Conservation (phyloP, 2,888 invertebrate genomes). For the Pecten maximus region DNA sequence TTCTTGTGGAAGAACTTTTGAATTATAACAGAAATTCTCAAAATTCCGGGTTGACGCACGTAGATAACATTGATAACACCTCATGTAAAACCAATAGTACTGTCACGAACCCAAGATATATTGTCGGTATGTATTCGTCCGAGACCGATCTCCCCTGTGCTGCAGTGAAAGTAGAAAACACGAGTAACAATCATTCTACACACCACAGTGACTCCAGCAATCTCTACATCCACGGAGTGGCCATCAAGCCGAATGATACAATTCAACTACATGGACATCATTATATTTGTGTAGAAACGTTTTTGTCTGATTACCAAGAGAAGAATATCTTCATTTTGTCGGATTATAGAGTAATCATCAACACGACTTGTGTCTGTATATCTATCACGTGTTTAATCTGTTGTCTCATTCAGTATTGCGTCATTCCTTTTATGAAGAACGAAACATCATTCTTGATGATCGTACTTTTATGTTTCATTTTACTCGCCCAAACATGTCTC, state of each 20-base stretch:
- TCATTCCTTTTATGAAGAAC: background rate
- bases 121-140: background rate
- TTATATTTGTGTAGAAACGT: slow-evolving; percentile 3
- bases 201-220: background rate
- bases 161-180: background rate
- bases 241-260: background rate
- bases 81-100: background rate
- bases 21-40: background rate
- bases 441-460: background rate
- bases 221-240: background rate
- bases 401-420: background rate
- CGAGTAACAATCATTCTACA: background rate
- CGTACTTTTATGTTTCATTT: background rate
- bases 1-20: background rate
- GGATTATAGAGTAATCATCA: background rate
- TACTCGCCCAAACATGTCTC: background rate
- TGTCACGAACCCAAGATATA: background rate
- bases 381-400: background rate
- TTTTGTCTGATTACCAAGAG: background rate
- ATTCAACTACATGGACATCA: background rate
- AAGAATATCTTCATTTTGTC: background rate
- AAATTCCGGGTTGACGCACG: background rate
- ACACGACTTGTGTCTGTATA: background rate
- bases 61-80: background rate
- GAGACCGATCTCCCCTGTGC: background rate